Evolutionary conservation across 2,797 vertebrate genomes (phyloP), one percentile per base, ranked within the genome.

Genomic region (Carduelis carduelis): DNA sequence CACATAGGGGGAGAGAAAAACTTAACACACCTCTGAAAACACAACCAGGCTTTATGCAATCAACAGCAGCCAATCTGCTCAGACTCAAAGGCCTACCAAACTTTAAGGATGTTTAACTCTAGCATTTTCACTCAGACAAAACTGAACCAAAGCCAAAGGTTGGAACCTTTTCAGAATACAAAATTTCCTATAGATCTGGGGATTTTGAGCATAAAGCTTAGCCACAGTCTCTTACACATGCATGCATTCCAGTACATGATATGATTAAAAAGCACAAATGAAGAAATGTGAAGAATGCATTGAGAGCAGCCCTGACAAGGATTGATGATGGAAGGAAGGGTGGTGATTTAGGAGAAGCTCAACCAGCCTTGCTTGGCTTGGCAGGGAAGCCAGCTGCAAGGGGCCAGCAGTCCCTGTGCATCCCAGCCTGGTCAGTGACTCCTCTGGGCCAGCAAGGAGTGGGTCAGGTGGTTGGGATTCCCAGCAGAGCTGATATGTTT

Each of bases 351-450:
- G 56, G n/a, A 60, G 55, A 69, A 55, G 55, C 47, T 69, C 23
- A 55, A 11, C 4, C 47, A 56, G 70, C 12, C 44, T 9, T 50
- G 47, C 65, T 34, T 11, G 21, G 26, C 35, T 23, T 57, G 69
- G 84, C 69, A 44, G 60, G 24, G 84, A 37, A 57, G 65, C 5
- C 44, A 19, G 55, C 5, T 17, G 21, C 17, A 19, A 19, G 27
- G 35, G 26, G 20, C 30, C 64, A 6, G 3, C 3, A 8, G 41
- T 17, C 28, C 41, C 52, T 9, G 68, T 3, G 18, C 59, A 24
- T 17, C 72, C 63, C 0, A 0, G 43, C 26, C 7, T 0, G 13
- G 27, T 4, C 3, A 43, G 63, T 0, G 0, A 9, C 39, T 37
- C 21, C 66, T 23, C 44, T 1, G 3, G 44, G 46, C 21, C 72